Evolutionary conservation across 1,140 invertebrate genomes (phyloP).

Genomic region (Antheraea mylitta): DNA sequence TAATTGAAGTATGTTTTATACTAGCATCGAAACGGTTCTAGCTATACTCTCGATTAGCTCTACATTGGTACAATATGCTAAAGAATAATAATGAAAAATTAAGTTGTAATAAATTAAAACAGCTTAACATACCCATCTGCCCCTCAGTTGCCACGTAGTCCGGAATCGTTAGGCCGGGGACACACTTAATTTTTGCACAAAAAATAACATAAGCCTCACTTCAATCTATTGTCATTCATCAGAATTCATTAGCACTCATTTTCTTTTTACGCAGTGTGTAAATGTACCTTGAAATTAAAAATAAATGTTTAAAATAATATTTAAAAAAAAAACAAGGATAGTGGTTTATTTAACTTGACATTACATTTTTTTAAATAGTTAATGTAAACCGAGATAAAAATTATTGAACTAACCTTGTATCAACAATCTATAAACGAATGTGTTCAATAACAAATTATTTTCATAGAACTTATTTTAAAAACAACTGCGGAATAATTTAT

Average conservation of each 20-base stretch:
- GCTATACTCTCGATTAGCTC: too few relatives aligned
- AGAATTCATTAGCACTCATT: constrained; percentile 51
- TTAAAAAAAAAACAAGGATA: constrained; percentile 13
- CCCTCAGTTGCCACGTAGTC: constrained; percentile 61
- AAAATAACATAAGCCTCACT: neutral
- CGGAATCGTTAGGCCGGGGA: constrained; percentile 48
- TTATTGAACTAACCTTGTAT: too few relatives aligned
- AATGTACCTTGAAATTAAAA: constrained; percentile 36
- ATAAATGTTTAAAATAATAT: constrained; percentile 15
- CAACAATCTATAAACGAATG: too few relatives aligned
- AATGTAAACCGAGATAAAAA: too few relatives aligned
- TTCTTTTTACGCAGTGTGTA: constrained; percentile 11
- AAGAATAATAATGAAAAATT: neutral
- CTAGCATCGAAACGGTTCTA: too few relatives aligned
- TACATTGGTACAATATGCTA: too few relatives aligned
- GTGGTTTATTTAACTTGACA: constrained; percentile 26
- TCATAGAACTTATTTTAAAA: too few relatives aligned
- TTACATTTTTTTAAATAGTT: too few relatives aligned
- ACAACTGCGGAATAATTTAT: too few relatives aligned
- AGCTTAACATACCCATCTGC: constrained; percentile 65
- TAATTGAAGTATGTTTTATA: too few relatives aligned
- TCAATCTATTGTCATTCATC: constrained; percentile 21
- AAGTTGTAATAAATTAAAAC: constrained; percentile 17
- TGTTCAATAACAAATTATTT: too few relatives aligned
- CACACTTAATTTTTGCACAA: constrained; percentile 2